phyloP scores from a whole-genome alignment of 1,140 invertebrate genomes.

The Drosophila lowei region DNA sequence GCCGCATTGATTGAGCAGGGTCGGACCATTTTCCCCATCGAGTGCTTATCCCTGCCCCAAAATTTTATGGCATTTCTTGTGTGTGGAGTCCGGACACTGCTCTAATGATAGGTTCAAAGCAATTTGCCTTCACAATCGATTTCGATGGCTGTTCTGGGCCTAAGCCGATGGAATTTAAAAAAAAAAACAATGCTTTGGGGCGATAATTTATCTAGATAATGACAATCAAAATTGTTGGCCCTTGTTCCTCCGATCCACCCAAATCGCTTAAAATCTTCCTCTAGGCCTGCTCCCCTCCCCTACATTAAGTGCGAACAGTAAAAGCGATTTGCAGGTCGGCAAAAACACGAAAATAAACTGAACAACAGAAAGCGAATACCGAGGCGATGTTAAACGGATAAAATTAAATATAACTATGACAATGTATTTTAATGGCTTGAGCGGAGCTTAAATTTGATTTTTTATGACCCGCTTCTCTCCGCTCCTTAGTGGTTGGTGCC shows the following conservation, averaged over 20 bases:
- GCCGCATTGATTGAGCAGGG: conserved; percentile 40
- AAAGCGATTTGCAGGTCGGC: background rate
- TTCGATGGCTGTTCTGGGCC: conserved; percentile 39
- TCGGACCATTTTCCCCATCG: background rate
- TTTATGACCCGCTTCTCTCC: conserved; percentile 18
- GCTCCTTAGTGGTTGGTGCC: conserved; percentile 28
- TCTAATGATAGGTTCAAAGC: conserved; percentile 9
- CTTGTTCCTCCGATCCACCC: conserved; percentile 8
- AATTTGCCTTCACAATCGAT: conserved; percentile 40
- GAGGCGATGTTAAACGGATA: background rate
- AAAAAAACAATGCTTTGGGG: conserved; percentile 42
- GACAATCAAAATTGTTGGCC: conserved; percentile 37
- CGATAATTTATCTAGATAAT: conserved; percentile 62
- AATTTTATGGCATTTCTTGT: conserved; percentile 43
- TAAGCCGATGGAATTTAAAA: conserved; percentile 38
- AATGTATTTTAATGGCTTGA: conserved; percentile 42
- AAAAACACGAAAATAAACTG: conserved; percentile 9
- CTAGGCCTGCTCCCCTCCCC: conserved; percentile 9
- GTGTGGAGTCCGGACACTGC: background rate
- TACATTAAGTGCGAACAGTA: conserved; percentile 31
- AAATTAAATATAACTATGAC: conserved; percentile 45
- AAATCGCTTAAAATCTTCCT: conserved; percentile 32
- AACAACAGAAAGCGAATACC: background rate
- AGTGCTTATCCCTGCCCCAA: background rate
- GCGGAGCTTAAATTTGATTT: conserved; percentile 47